Evolutionary conservation across 2,797 vertebrate genomes (phyloP), one percentile per base, ranked within the genome.

Genomic region (Coregonus suidteri): DNA sequence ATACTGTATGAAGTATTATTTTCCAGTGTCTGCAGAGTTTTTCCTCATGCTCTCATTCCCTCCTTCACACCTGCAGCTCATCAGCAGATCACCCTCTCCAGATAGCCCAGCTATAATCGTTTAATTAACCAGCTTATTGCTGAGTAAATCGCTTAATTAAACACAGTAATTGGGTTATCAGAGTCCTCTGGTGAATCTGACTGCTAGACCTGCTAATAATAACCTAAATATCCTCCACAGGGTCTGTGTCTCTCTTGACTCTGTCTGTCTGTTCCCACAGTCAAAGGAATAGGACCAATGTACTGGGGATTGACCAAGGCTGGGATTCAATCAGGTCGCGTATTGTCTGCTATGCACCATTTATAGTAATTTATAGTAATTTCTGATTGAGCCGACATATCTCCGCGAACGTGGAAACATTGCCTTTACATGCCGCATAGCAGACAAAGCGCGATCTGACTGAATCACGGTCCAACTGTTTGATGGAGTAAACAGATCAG

Each of bases 141-240:
- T 41, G n/a, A 47, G 35, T 70, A 41, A 47, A 41, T 51, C 18
- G 51, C 68, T 73, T 59, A 62, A 62, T 73, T 73, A 62, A 59
- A 59, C 31, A 35, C 53, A 37, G 31, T 73, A 59, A 73, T 73
- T 62, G 72, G 72, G 31, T 73, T 25, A 59, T 73, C 30, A 73
- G 15, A 59, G 53, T 18, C 16, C 54, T 62, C 54, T 62, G 18
- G 72, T n/a, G 54, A 59, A 54, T 62, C 30, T 73, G 31, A 25
- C 75, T 37, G 18, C 37, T 37, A 30, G 20, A 30, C 41, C 37
- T 20, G 41, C 34, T 59, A 66, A 20, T 18, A 65, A 62, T 37
- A 20, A 16, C 16, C 9, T 6, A 34, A 56, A 72, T 4, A 37
- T 76, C 30, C 18, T 72, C 78, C 64, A 34, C 7, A 2, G 56